A percentile compares a stretch with the other conserved stretches of the same genome.
These are phyloP conservation scores for Araneus ventricosus DNA, from an alignment of 1,140 invertebrate genomes.

Conservation along the genomic window DNA sequence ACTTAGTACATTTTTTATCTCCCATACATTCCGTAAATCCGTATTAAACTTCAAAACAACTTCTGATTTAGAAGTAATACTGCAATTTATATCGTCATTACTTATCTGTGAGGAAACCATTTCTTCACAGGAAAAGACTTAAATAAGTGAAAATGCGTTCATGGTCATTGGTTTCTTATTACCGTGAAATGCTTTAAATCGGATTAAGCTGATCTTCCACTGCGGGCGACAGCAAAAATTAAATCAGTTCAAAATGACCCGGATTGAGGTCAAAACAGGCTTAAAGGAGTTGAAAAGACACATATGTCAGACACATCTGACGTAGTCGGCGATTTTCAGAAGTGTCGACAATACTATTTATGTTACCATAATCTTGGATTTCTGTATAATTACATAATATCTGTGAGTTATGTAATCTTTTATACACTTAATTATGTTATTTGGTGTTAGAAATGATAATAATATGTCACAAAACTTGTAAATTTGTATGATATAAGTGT, in stretches of 20 bases:
- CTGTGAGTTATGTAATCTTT: too few relatives aligned
- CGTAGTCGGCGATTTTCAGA: background rate
- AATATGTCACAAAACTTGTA: too few relatives aligned
- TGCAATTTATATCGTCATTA: background rate
- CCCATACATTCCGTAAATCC: too few relatives aligned
- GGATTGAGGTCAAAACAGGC: background rate
- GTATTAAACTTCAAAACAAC: too few relatives aligned
- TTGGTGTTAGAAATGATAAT: too few relatives aligned
- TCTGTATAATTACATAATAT: too few relatives aligned
- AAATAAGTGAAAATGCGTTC: background rate
- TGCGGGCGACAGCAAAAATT: background rate
- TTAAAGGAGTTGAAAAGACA: background rate
- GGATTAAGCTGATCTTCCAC: constrained; percentile 17
- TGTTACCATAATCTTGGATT: too few relatives aligned
- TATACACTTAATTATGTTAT: too few relatives aligned
- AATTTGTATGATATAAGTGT: too few relatives aligned
- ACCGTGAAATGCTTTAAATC: background rate
- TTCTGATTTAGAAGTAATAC: background rate
- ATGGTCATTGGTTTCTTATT: background rate
- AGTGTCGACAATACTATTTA: background rate
- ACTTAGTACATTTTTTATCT: too few relatives aligned
- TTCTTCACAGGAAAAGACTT: background rate
- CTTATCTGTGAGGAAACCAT: background rate
- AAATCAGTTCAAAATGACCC: background rate
- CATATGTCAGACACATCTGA: background rate